Evolutionary conservation across 1,140 invertebrate genomes (phyloP), one percentile per base, ranked within the genome.

Genomic region (Anoplophora glabripennis): DNA sequence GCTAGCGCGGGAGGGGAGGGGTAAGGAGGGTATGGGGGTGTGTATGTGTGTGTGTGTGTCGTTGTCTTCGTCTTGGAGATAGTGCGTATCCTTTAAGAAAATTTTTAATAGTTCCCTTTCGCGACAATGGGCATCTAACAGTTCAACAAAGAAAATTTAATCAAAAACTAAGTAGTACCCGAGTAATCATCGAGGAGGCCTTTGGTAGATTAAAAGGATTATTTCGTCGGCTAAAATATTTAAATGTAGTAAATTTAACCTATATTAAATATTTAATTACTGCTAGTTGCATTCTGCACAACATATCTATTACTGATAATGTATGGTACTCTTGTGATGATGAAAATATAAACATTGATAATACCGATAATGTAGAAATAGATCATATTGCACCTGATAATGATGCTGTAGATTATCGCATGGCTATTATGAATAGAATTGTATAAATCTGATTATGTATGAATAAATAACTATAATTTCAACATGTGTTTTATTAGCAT

Each of bases 121-220:
- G 14, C 9, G 42, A 45, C 14, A 45, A 45, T 45, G 42, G 10
- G 3, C 42, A 45, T 45, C 9, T 45, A 18, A 12, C 42, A 12
- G 21, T 14, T 17, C 14, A 9, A 18, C 42, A 45, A 15, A 45
- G 3, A 45, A 11, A 45, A 15, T 45, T 45, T 15, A 45, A 45
- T 45, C 10, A 45, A 45, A 45, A 18, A 18, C 21, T 45, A 15
- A 45, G 45, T 47, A 47, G 45, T 33, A 33, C 21, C 17, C 45
- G 45, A 1, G 45, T 47, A 11, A 33, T 47, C 5, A 47, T 47
- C 3, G 45, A 47, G 14, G 18, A 47, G 34, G 45, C 45, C 14
- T 21, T 47, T 47, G 45, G 17, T n/a, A 28, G 15, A 18, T 47
- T 47, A 28, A 47, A 47, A 18, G 45, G 45, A 9, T n/a, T 33